Base-by-base conservation (phyloP, 2,888 invertebrate species). In the Thelaira solivaga region DNA sequence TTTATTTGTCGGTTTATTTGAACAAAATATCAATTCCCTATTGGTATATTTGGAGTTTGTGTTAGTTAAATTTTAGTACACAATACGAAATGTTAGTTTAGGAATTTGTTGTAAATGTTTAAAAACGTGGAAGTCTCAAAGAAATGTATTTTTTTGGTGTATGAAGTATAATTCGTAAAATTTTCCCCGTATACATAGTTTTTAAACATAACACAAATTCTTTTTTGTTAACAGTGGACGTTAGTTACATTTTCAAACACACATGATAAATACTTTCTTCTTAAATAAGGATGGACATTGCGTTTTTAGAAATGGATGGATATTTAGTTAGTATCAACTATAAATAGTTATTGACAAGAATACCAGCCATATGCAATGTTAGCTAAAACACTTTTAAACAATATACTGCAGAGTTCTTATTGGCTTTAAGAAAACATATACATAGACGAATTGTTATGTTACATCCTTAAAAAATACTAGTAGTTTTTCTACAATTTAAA, bases 21-120 rank as follows among this genome's bases (percentile, higher is more conserved):
- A 47, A 53, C 20, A 20, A 55, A 53, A 24, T 43, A 24, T 73
- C 57, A 65, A 65, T 73, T 65, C 39, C 51, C 8, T 62, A 41
- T 71, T 39, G 5, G 31, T 29, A 39, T 26, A 22, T 47, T 24
- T 39, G 13, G 22, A 51, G 7, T 20, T 57, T 26, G 7, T 31
- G 18, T 72, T 41, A 55, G 45, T 26, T 16, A 41, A 13, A 53
- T 53, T 72, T 72, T 55, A 45, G 71, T 53, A 36, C 13, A 36
- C 13, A 55, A 7, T 29, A 20, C 24, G 36, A 62, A 24, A 43
- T 49, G 41, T 71, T 69, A 51, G 31, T 16, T 13, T 16, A 41
- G 8, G 22, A 43, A 53, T 71, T 61, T 41, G 71, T 36, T 3
- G 18, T 0, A 18, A 31, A n/a, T 29, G 8, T 29, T 51, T 61